These are phyloP conservation scores for Invenusta paracnida DNA, from an alignment of 2,888 invertebrate species.

Conservation along the genomic window DNA sequence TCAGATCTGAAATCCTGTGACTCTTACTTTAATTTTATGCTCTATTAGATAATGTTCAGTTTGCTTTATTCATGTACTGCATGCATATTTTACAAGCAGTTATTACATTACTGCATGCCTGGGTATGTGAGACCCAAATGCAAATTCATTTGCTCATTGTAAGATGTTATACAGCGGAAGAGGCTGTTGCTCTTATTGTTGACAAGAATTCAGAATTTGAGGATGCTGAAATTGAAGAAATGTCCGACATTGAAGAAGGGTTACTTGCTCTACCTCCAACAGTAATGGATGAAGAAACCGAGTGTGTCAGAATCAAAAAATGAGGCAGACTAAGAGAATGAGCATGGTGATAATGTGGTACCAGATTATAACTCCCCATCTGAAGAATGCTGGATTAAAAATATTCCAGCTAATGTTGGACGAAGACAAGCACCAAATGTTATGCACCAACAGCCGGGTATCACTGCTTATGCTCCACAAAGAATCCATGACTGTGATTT, in stretches of 20 bases:
- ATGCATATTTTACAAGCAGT: too few relatives aligned
- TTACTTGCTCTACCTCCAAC: background rate
- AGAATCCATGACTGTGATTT: background rate
- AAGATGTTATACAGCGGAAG: background rate
- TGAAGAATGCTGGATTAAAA: background rate
- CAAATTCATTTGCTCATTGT: too few relatives aligned
- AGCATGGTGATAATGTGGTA: background rate
- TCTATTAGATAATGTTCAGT: too few relatives aligned
- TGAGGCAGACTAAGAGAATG: background rate
- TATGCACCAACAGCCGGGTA: background rate
- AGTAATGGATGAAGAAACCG: background rate
- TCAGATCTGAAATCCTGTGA: too few relatives aligned
- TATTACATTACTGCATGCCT: too few relatives aligned
- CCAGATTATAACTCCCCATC: background rate
- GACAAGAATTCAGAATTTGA: background rate
- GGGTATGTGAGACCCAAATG: background rate
- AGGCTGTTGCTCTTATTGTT: background rate
- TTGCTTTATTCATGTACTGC: too few relatives aligned
- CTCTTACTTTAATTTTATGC: too few relatives aligned
- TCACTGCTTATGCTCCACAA: background rate
- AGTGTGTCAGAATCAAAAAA: background rate
- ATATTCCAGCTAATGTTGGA: background rate
- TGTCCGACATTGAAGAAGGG: background rate
- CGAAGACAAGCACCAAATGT: background rate
- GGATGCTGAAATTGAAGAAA: background rate